Evolutionary conservation across 2,888 invertebrate species (phyloP).

Genomic region (Clistopyga incitator): DNA sequence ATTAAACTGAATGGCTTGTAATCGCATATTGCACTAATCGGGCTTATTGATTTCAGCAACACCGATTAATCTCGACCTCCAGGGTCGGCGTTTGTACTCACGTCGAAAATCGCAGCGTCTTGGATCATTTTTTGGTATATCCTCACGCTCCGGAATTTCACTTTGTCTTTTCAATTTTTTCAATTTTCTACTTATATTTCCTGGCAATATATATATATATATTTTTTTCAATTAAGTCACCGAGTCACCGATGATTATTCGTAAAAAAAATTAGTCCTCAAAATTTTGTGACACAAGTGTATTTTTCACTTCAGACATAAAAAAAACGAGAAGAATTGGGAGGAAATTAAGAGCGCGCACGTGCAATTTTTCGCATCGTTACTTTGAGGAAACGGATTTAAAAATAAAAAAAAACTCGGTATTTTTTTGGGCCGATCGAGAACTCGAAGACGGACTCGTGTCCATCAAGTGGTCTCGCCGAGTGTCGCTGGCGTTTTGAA

Average conservation of each 20-base stretch:
- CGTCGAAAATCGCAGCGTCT: conserved; percentile 79
- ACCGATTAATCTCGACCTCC: conserved; percentile 60
- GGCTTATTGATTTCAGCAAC: conserved; percentile 58
- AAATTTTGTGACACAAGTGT: conserved; percentile 2
- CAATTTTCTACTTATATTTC: no score
- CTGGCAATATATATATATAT: not conserved
- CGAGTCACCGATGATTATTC: not conserved
- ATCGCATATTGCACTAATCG: conserved; percentile 30
- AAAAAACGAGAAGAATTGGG: not conserved
- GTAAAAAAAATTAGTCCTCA: conserved; percentile 44
- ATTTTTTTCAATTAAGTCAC: conserved; percentile 14
- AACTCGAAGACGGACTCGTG: not conserved
- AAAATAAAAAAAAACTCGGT: no score
- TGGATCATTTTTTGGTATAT: conserved; percentile 76
- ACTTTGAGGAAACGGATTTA: conserved; percentile 11
- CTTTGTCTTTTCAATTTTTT: not conserved
- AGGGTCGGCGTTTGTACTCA: conserved; percentile 75
- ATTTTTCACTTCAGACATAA: not conserved
- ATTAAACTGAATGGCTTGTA: not conserved
- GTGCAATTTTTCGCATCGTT: conserved; percentile 29
- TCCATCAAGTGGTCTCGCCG: not conserved
- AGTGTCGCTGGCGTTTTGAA: conserved; percentile 39
- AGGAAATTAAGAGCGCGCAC: not conserved
- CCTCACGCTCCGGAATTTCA: not conserved
- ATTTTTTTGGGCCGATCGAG: conserved; percentile 31